Evolutionary conservation across 2,888 invertebrate species (phyloP), one percentile per base, ranked within the genome.

Genomic region (Tiphia femorata): DNA sequence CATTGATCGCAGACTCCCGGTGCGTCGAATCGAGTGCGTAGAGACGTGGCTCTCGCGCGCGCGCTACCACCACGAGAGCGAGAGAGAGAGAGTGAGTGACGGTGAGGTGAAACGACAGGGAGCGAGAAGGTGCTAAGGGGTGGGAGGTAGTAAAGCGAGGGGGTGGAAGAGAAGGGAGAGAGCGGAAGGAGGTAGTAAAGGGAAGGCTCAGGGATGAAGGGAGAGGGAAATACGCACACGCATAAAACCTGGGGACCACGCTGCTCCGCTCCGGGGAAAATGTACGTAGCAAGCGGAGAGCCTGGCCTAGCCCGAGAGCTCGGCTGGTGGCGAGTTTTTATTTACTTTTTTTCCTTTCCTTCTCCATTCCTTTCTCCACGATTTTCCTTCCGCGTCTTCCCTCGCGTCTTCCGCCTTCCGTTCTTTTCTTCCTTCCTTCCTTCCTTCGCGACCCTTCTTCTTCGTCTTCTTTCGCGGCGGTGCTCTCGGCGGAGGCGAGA

Each of bases 1-100:
- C 82, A 83, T 83, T 78, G 82, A 82, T 83, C 82, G 82, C 81
- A 82, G 82, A 80, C 81, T 82, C 81, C 78, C 73, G 75, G 76
- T 81, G 79, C 79, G 80, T 80, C 75, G 74, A 75, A 76, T 70
- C 72, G 75, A 73, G 73, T 72, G 74, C 74, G 75, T 70, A 70
- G 64, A 73, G 64, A 62, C 65, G 67, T 72, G 64, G 58, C 62
- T n/a, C n/a, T n/a, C n/a, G n/a, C n/a, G n/a, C n/a, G n/a, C n/a
- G n/a, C n/a, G n/a, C n/a, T n/a, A n/a, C n/a, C n/a, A n/a, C n/a
- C n/a, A 62, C 56, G 64, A 49, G 57, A 58, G 64, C 55, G 64
- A 52, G 67, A 60, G 59, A 60, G 58, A 65, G 61, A 58, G 56
- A 54, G 54, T 16, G 42, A 43, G 41, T 14, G 33, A 42, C 14